A percentile compares a stretch with the other conserved stretches of the same genome.
These are phyloP conservation scores for Corythoichthys intestinalis DNA, from an alignment of 2,113 vertebrate genomes.

Conservation along the genomic window DNA sequence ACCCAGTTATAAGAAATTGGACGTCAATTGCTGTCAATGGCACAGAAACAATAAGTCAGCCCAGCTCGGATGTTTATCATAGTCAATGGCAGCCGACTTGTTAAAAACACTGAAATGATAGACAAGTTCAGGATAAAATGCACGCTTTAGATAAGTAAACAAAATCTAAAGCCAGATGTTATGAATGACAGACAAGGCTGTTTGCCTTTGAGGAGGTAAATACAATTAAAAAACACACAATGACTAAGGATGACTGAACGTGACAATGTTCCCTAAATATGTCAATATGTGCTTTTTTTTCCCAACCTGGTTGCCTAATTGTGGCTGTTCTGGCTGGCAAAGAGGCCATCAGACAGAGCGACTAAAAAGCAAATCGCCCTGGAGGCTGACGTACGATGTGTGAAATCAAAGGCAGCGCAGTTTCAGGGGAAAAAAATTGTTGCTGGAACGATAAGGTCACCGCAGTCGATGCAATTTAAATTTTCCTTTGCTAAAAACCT, in stretches of 20 bases:
- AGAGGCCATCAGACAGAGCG: conserved; percentile 28
- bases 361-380: conserved; percentile 38
- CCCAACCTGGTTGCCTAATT: neutral
- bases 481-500: conserved; percentile 18
- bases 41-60: too few relatives aligned
- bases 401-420: conserved; percentile 44
- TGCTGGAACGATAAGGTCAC: conserved; percentile 56
- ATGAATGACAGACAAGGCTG: neutral
- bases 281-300: neutral
- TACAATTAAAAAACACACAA: neutral
- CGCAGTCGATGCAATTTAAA: conserved; percentile 40
- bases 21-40: too few relatives aligned
- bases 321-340: conserved; percentile 1
- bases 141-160: neutral
- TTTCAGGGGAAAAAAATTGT: conserved; percentile 43
- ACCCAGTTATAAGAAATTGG: too few relatives aligned
- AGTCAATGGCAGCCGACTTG: too few relatives aligned
- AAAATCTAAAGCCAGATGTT: neutral
- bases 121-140: neutral
- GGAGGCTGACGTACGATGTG: conserved; percentile 29
- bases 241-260: neutral
- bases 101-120: neutral
- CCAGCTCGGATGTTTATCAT: too few relatives aligned
- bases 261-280: neutral
- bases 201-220: neutral